Conservation (phyloP, 1,140 invertebrate genomes). For the Tetramorium parvispinum region DNA sequence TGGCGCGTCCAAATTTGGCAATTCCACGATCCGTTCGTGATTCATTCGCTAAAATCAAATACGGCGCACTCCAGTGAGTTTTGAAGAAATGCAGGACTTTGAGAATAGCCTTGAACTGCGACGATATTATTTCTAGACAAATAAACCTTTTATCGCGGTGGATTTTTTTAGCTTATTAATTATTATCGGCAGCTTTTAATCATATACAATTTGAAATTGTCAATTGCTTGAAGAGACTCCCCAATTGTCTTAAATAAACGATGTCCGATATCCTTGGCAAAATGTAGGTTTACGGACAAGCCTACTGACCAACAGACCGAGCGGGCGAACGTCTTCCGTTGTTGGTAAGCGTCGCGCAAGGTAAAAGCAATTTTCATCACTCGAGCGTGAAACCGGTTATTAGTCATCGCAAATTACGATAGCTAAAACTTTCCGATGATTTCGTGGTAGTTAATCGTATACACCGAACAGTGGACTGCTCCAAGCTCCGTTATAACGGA, state of each 20-base stretch:
- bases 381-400: conserved; percentile 43
- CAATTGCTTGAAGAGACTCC: not conserved
- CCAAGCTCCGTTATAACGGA: conserved; percentile 74
- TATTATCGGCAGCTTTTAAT: not conserved
- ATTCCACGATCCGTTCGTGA: not conserved
- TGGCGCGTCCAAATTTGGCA: not conserved
- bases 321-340: conserved; percentile 26
- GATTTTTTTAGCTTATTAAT: not conserved
- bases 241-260: not conserved
- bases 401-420: conserved; percentile 16
- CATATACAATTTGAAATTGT: not conserved
- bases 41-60: not conserved
- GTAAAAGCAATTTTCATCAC: conserved; percentile 51
- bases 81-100: not conserved
- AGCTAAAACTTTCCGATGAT: conserved; percentile 31
- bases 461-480: not conserved
- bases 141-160: not conserved
- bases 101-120: not conserved
- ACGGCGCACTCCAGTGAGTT: not conserved
- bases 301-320: conserved; percentile 59
- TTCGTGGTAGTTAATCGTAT: conserved; percentile 40
- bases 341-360: conserved; percentile 15
- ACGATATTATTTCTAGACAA: not conserved
- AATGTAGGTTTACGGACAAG: conserved; percentile 15
- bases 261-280: not conserved